Conservation (phyloP, 1,140 invertebrate genomes). For the Euwallacea fornicatus region DNA sequence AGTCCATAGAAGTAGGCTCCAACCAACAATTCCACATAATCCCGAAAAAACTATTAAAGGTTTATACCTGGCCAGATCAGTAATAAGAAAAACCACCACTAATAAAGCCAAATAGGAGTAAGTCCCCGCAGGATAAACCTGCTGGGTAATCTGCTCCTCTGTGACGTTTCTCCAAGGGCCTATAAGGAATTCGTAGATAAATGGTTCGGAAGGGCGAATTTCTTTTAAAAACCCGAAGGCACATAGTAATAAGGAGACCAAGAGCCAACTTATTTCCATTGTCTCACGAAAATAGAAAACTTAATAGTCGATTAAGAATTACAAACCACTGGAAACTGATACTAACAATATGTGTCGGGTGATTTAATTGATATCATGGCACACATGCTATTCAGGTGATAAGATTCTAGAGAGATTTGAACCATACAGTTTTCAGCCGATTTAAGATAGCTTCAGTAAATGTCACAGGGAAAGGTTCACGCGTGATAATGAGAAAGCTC, state of each 20-base stretch:
- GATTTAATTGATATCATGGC: no score
- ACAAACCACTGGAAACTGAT: no score
- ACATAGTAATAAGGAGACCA: constrained; percentile 68
- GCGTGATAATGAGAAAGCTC: no score
- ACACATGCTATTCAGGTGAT: no score
- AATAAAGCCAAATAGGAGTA: constrained; percentile 72
- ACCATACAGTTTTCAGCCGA: no score
- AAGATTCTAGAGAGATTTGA: no score
- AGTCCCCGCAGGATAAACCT: constrained; percentile 77
- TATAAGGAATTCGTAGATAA: constrained; percentile 71
- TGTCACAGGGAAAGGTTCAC: no score
- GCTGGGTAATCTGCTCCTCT: constrained; percentile 63
- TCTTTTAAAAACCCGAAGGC: constrained; percentile 79
- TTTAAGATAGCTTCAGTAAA: no score
- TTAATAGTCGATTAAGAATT: no score
- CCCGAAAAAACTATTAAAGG: constrained; percentile 79
- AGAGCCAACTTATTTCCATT: constrained; percentile 57
- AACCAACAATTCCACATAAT: constrained; percentile 68
- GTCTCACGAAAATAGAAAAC: no score
- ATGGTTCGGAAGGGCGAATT: constrained; percentile 77
- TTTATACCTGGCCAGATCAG: constrained; percentile 82
- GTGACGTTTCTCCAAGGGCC: constrained; percentile 70
- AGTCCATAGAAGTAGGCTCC: constrained; percentile 74
- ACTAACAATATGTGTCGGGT: no score
- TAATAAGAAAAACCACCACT: constrained; percentile 75